These are phyloP conservation scores for Mugil cephalus DNA, from an alignment of 2,113 vertebrate species.

Conservation along the genomic window DNA sequence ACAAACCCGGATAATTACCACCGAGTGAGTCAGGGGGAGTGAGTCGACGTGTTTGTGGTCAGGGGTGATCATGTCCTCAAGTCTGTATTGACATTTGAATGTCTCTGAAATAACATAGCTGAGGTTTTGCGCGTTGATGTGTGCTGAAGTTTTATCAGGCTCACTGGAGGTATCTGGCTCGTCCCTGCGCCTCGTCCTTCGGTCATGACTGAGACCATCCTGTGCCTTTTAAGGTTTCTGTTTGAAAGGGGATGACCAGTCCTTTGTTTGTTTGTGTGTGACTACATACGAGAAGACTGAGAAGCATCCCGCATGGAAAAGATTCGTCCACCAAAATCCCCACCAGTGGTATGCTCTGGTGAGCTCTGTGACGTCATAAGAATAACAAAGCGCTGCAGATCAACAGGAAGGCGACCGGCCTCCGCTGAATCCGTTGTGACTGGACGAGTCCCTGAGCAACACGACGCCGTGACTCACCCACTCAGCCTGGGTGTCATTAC, in stretches of 20 bases:
- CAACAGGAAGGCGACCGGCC: constrained; percentile 55
- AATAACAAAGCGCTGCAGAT: constrained; percentile 61
- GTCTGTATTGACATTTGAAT: constrained; percentile 39
- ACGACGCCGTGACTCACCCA: constrained; percentile 56
- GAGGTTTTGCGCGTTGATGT: constrained; percentile 1
- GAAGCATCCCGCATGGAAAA: constrained; percentile 57
- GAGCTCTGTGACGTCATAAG: constrained; percentile 69
- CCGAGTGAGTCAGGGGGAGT: constrained; percentile 35
- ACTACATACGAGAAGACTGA: constrained; percentile 15
- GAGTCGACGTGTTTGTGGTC: constrained; percentile 45
- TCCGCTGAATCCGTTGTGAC: constrained; percentile 54
- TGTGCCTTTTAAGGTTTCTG: neutral
- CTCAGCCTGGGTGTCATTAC: constrained; percentile 39
- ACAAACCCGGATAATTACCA: constrained; percentile 19
- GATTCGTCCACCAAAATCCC: constrained; percentile 50
- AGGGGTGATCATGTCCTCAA: constrained; percentile 22
- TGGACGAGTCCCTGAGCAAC: constrained; percentile 50
- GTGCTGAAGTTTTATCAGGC: constrained; percentile 11
- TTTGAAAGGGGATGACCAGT: neutral
- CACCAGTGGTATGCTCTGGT: constrained; percentile 12
- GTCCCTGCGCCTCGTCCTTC: neutral
- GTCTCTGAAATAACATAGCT: constrained; percentile 21
- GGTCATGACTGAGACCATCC: constrained; percentile 11
- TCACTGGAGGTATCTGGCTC: constrained; percentile 10
- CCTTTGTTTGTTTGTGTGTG: constrained; percentile 13